Evolutionary conservation across 2,113 vertebrate genomes (phyloP), one percentile per base, ranked within the genome.

Genomic region (Scophthalmus maximus): DNA sequence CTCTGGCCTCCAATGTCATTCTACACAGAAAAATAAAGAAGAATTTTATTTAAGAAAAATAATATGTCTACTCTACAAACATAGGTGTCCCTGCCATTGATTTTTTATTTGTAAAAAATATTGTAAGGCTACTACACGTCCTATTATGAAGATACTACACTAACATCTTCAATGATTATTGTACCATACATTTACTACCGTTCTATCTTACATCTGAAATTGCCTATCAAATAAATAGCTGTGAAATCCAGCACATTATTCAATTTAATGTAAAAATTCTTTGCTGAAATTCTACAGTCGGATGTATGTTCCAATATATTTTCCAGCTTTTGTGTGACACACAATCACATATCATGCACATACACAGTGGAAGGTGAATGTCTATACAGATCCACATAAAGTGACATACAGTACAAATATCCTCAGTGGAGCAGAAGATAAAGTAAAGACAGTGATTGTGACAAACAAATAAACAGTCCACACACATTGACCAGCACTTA

Each of bases 1-100:
- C 94, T 91, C 84, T 95, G 94, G 42, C 94, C 94, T 36, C 94
- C 94, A 1, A 95, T 93, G 75, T 95, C 94, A 57, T 95, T 95
- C 94, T 95, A 18, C 4, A 85, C 9, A 60, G 8, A 81, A 14
- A 42, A 14, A 32, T 32, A 10, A 8, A 56, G 1, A 57, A 66
- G 0, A 65, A n/a, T n/a, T n/a, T n/a, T n/a, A n/a, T n/a, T n/a
- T n/a, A n/a, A n/a, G n/a, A n/a, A n/a, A n/a, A n/a, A n/a, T n/a
- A n/a, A n/a, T n/a, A n/a, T n/a, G n/a, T n/a, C n/a, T n/a, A n/a
- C n/a, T 25, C 5, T 25, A 14, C 6, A 50, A 25, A 50, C 22
- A 25, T 25, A 23, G 11, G 22, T 50, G 6, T 50, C 42, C 17
- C 2, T 18, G 42, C 42, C 42, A 44, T n/a, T 25, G 6, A 23